Base-by-base conservation (phyloP, 2,113 vertebrate genomes). In the Axis porcinus region DNA sequence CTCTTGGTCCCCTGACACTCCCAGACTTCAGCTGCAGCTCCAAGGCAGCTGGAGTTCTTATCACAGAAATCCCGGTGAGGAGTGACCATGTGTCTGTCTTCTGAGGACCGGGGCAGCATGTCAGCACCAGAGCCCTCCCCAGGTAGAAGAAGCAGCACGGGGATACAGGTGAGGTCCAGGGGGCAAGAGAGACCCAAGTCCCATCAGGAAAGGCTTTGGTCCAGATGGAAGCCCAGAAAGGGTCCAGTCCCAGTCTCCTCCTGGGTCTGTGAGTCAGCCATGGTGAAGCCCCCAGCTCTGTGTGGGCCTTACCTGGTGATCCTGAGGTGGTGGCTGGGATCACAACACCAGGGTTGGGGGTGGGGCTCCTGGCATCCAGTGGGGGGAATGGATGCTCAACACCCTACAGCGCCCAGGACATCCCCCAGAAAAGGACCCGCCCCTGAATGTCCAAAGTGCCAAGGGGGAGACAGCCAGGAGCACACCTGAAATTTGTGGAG, bases 281-380 rank as follows among this genome's bases (percentile, higher is more conserved):
- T 28, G 27, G 36, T 43, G 8, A 85, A 58, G 36, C 83, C 55
- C 55, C 25, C 15, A 30, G 55, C 55, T 40, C 83, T 14, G 23
- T 40, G 54, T 3, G 4, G 82, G 21, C 23, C 82, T 57, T 23
- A 40, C 8, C 54, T 0, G 2, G 14, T 4, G 54, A 84, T 40
- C 82, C 82, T 25, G 19, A 82, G n/a, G 33, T 36, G n/a, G 33
- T 36, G 52, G 11, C 81, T 83, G 81, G 36, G 55, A 85, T 85
- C 36, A 52, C 10, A 1, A n/a, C 30, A 4, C 25, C 57, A 6
- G 67, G n/a, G n/a, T 40, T 0, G 27, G 3, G 15, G 83, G 54
- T 6, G n/a, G 23, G 5, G 36, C n/a, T 57, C 25, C n/a, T 57
- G 54, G 54, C 54, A 40, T 57, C n/a, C n/a, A 57, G 25, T 27